Evolutionary conservation across 2,888 invertebrate genomes (phyloP), one percentile per base, ranked within the genome.

Genomic region (Stramonita haemastoma): DNA sequence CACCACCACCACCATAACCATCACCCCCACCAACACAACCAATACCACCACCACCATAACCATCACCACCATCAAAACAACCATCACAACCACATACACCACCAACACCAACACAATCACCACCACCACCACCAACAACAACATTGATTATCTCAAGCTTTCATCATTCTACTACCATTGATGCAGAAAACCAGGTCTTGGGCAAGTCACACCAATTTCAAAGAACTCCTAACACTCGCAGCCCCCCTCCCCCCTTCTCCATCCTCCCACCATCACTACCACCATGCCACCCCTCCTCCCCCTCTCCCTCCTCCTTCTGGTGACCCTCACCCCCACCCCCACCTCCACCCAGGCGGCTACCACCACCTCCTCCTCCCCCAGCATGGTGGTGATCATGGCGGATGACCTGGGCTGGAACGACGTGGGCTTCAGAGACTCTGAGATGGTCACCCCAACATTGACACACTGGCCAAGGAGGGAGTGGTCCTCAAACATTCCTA

Each of bases 361-460:
- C n/a, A 15, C 79, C 6, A 6, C 29, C 11, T 32, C 17, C 34
- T 4, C 17, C 13, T 89, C 79, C 1, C 90, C 91, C 15, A 36
- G 91, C 86, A 90, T 91, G 17, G 26, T 91, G 19, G 73, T 92
- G 19, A 87, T 92, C 29, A 89, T 92, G 5, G 91, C 91, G 0
- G 92, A 92, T 84, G 92, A 92, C 79, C 92, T 90, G 19, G 96
- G 96, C 15, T 96, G 94, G 93, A 94, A 94, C 90, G 96, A 96
- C 92, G 93, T 96, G 29, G 95, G 95, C 70, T 96, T 96, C 95
- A 95, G 95, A 89, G 96, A 96, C 91, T 93, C 91, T 46, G 94
- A 94, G 8, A 94, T 96, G 36, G 91, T 94, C 84, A 96, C 96
- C 0, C 96, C 0, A 94, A 95, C 90, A 91, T 96, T 57, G 94